Base-by-base conservation (phyloP, 2,888 invertebrate genomes). In the Meandrusa payeni region DNA sequence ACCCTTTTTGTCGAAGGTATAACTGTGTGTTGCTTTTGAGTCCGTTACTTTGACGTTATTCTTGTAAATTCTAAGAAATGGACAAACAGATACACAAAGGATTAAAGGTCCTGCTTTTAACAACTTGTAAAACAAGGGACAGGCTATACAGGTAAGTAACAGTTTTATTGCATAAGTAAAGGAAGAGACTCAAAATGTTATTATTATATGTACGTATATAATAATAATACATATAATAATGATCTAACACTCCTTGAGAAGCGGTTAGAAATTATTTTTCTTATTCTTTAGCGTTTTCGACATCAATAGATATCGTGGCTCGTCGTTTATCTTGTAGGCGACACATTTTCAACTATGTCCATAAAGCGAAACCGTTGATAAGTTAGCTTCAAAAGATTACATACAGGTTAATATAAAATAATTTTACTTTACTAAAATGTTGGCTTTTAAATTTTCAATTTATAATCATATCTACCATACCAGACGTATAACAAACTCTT, bases 21-120 rank as follows among this genome's bases (percentile, higher is more conserved):
- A 57, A 74, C 69, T 66, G 69, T 77, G 79, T 75, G 71, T 71
- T 64, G 58, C 48, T 52, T 49, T 46, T 54, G 55, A 59, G 56
- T 58, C 77, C 72, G 76, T 79, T 83, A 80, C 66, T 68, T 77
- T 76, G 73, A 80, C 70, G 76, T 76, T 76, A 81, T 56, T 47
- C 51, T 61, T 67, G 55, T 51, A 51, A 64, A 63, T 79, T 76
- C 76, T 70, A 51, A 57, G 69, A 77, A 80, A 69, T 55, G 22
- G 3, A 39, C 45, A 44, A 46, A 48, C 7, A 11, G 10, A 6
- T 42, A 10, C 12, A 39, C 40, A 43, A 41, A 33, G 38, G 29
- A 26, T 27, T n/a, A 22, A 26, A 3, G 3, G 9, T 28, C 11
- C 6, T 5, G 4, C 3, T 32, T 40, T 24, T 17, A n/a, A n/a